Evolutionary conservation across 2,113 vertebrate genomes (phyloP).

Genomic region (Semicossyphus pulcher): DNA sequence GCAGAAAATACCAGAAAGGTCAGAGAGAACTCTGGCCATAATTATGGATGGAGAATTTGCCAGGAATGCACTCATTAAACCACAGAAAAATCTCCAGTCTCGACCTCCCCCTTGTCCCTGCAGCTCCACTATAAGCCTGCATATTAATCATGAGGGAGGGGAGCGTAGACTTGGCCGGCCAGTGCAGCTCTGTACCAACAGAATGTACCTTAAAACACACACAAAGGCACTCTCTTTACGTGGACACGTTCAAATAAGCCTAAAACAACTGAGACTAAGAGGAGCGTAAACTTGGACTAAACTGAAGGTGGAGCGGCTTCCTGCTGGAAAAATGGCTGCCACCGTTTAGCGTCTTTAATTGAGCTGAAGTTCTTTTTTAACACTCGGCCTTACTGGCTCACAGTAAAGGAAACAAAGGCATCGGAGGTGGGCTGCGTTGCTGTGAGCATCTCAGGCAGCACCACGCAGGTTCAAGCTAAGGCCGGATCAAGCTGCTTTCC

Average conservation of each 20-base stretch:
- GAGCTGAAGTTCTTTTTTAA: constrained; percentile 56
- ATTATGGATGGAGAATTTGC: constrained; percentile 81
- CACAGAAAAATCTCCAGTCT: constrained; percentile 77
- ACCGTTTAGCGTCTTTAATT: constrained; percentile 70
- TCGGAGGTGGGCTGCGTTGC: constrained; percentile 45
- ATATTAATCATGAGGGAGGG: constrained; percentile 80
- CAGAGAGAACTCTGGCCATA: constrained; percentile 76
- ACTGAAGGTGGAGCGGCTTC: constrained; percentile 63
- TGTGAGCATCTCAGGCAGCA: constrained; percentile 36
- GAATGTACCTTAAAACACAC: constrained; percentile 39
- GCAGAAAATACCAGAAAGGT: constrained; percentile 84
- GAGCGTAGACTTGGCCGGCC: constrained; percentile 41
- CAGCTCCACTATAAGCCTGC: constrained; percentile 69
- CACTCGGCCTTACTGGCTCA: constrained; percentile 15
- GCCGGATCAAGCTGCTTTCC: constrained; percentile 47
- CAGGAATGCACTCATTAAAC: constrained; percentile 84
- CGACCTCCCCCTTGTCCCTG: constrained; percentile 69
- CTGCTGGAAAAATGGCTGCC: constrained; percentile 55
- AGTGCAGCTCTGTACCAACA: constrained; percentile 36
- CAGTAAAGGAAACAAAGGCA: constrained; percentile 49
- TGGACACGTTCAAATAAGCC: neutral
- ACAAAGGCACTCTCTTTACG: constrained; percentile 19
- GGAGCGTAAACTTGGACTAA: constrained; percentile 58
- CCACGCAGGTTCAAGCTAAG: constrained; percentile 48
- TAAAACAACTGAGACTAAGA: constrained; percentile 37